Evolutionary conservation across 2,888 invertebrate species (phyloP), one percentile per base, ranked within the genome.

Genomic region (Erebia aethiops): DNA sequence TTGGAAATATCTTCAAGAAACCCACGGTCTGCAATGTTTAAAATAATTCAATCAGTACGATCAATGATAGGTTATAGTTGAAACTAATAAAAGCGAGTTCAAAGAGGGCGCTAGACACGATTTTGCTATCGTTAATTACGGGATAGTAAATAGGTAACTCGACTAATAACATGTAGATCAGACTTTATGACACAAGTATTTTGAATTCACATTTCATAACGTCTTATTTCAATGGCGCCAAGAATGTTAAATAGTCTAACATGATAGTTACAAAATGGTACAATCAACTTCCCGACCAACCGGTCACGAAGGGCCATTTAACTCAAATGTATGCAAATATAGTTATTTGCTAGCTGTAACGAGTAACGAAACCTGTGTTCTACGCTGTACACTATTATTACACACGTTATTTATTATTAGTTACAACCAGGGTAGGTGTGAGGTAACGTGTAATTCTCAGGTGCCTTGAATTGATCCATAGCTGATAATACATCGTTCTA

Each of bases 271-370:
- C 71, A 66, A 72, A 66, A 66, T 18, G 13, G 58, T 41, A 43
- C 68, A 14, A 67, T 66, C n/a, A 16, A 67, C 67, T 68, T 71
- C 51, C 67, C 57, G 69, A 49, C 66, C 41, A 51, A 66, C 66
- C 62, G 57, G 73, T 73, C 73, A 65, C 56, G 72, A 67, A 13
- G 67, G 52, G 26, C 57, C 67, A 72, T 64, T 63, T 18, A 63
- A 43, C 66, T 63, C 18, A 67, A 67, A 71, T 67, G 70, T 60
- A 72, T 70, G 70, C 65, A 67, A 67, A 74, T 70, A 63, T 51
- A 60, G 35, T 35, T 14, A 35, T 58, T 56, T 60, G 26, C n/a
- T 18, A 69, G 9, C 26, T 51, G 66, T 69, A 60, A 71, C 71
- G 62, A 71, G 66, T 69, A 60, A 71, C 71, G 52, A 71, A 62